Conservation (phyloP, 1,140 invertebrate species). For the Geopemphigus sp. region DNA sequence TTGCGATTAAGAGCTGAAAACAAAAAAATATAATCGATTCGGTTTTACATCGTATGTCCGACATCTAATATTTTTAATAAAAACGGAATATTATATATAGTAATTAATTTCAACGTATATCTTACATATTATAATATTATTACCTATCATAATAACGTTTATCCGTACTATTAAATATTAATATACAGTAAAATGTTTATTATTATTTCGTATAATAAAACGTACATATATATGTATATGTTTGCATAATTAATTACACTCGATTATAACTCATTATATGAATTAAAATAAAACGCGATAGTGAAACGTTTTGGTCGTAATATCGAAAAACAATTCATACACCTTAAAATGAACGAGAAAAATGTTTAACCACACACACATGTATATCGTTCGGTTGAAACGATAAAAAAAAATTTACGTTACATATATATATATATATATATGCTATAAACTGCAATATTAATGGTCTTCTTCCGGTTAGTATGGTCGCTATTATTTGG, state of each 20-base stretch:
- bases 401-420: background rate
- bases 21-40: no score
- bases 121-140: slow-evolving; percentile 2
- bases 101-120: background rate
- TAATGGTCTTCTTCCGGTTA: background rate
- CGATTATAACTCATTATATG: background rate
- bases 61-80: no score
- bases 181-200: no score
- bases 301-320: slow-evolving; percentile 1
- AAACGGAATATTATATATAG: background rate
- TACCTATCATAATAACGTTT: background rate
- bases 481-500: background rate
- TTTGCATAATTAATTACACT: background rate
- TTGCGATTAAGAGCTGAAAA: no score
- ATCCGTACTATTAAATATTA: background rate
- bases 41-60: no score
- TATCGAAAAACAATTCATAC: slow-evolving; percentile 1
- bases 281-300: slow-evolving; percentile 10
- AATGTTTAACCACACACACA: background rate
- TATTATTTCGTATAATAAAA: background rate
- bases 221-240: background rate
- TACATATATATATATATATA: no score
- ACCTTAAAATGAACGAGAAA: slow-evolving; percentile 5
- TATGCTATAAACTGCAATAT: background rate
- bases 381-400: background rate